Base-by-base conservation (phyloP, 2,113 vertebrate species). In the Pygoscelis adeliae region DNA sequence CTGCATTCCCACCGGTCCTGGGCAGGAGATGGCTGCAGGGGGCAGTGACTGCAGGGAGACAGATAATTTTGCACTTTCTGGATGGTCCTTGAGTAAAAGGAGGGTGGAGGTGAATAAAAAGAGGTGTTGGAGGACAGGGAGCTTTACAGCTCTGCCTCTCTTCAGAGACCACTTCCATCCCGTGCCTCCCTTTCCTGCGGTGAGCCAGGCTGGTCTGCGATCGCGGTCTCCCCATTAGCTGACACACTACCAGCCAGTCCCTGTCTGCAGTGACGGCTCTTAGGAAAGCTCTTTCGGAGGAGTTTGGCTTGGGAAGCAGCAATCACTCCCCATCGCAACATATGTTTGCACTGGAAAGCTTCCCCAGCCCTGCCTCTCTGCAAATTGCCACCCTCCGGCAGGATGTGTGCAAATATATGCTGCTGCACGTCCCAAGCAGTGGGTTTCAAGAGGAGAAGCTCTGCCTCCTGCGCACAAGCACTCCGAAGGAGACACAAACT, bases 1-100 rank as follows among this genome's bases (percentile, higher is more conserved):
- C 80, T 0, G 0, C 58, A 36, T 61, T 91, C 36, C 56, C 58
- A 47, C 36, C 0, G 0, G 49, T 77, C 38, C 21, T 65, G 61
- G 59, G 19, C 10, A 26, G 62, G 58, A 90, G 55, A 65, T 32
- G 36, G 40, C 49, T 85, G 36, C 0, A 0, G 42, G 2, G 53
- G 34, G 30, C 56, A 90, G 62, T 5, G 27, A 63, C 26, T 30
- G 50, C 26, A 70, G 34, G 5, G 20, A 96, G 34, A 74, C 15
- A 50, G 72, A 40, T 56, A 52, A 84, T 81, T 63, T 72, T 83
- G 34, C 21, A 13, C 27, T 93, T 85, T 84, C 44, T 25, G 4
- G 38, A 47, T 85, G 25, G 40, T 67, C 27, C 29, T 82, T 36
- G 47, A 72, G 7, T 36, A 44, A 67, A 84, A 92, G 38, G 26